A percentile compares a stretch with the other conserved stretches of the same genome.
Evolutionary conservation across 2,888 invertebrate genomes (phyloP).

Genomic region (Galerucella nymphaeae): DNA sequence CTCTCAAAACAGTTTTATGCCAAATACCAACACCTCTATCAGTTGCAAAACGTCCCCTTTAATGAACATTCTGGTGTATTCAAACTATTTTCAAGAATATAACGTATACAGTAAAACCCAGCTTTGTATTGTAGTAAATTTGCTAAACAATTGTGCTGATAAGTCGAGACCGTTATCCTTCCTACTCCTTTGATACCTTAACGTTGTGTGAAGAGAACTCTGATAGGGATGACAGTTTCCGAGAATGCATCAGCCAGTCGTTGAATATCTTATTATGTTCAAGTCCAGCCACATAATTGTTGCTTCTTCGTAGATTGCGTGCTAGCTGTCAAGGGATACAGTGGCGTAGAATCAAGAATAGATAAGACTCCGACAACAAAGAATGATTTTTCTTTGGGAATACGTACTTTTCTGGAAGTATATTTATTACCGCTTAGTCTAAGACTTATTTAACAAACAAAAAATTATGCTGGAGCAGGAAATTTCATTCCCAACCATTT

Average conservation of each 20-base stretch:
- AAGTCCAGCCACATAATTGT: constrained; percentile 26
- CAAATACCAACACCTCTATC: neutral
- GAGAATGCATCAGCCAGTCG: constrained; percentile 22
- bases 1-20: neutral
- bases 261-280: constrained; percentile 36
- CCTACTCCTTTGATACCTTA: neutral
- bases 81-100: constrained; percentile 1
- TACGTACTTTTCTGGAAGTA: too few species aligned
- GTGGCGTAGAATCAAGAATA: constrained; percentile 3
- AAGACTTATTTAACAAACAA: too few species aligned
- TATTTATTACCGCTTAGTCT: too few species aligned
- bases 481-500: neutral
- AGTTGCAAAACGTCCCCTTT: neutral
- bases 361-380: neutral
- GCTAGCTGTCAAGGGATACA: constrained; percentile 25
- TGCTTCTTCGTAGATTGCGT: constrained; percentile 31
- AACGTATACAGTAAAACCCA: neutral
- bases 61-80: neutral
- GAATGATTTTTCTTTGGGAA: too few species aligned
- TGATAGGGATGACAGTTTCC: constrained; percentile 6
- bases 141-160: constrained; percentile 34
- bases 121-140: constrained; percentile 22
- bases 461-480: neutral
- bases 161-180: constrained; percentile 30
- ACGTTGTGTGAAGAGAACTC: constrained; percentile 14